A percentile compares a stretch with the other conserved stretches of the same genome.
phyloP scores from a whole-genome alignment of 1,140 invertebrate genomes.

The Penaeus japonicus region DNA sequence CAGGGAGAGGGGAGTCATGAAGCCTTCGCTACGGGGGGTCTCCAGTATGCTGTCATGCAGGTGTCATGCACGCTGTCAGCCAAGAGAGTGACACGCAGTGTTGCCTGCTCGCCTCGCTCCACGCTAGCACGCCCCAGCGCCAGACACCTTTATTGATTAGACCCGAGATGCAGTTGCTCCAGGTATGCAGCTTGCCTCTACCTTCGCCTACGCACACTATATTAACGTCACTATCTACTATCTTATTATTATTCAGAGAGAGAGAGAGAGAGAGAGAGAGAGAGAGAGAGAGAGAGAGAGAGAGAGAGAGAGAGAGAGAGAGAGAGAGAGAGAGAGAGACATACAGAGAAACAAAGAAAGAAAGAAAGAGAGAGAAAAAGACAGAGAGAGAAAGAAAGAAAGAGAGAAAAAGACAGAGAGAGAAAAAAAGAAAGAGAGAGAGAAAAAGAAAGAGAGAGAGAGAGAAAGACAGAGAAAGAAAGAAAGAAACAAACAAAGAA shows the following conservation, averaged over 20 bases:
- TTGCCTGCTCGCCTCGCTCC: background rate
- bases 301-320: too few species aligned
- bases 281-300: too few species aligned
- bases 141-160: slow-evolving; percentile 35
- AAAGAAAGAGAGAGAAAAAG: background rate
- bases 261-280: too few species aligned
- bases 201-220: too few species aligned
- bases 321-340: background rate
- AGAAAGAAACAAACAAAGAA: too few species aligned
- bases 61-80: background rate
- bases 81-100: background rate
- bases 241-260: too few species aligned
- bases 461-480: slow-evolving; percentile 9
- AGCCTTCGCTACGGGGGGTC: too few species aligned
- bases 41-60: background rate
- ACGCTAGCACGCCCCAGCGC: background rate
- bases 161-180: too few species aligned
- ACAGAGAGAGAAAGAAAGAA: background rate
- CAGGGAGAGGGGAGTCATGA: background rate
- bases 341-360: too few species aligned
- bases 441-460: background rate
- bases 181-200: too few species aligned
- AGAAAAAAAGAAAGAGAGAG: slow-evolving; percentile 25
- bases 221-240: too few species aligned
- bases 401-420: background rate